These are phyloP conservation scores for Artibeus jamaicensis DNA, from an alignment of 2,797 vertebrate species.

Conservation along the genomic window DNA sequence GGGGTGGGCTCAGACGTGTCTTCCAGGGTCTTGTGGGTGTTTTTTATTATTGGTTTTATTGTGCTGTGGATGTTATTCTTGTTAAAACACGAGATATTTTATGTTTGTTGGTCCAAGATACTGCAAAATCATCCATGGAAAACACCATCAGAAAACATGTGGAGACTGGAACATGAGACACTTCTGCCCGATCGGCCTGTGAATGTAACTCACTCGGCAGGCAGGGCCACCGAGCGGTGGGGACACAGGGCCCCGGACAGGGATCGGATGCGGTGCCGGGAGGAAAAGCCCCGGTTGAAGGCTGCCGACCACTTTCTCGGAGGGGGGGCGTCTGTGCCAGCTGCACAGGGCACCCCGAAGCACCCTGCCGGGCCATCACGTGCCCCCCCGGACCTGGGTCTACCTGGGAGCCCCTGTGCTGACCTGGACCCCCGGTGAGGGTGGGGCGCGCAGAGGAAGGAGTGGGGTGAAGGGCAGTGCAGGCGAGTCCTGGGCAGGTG, in stretches of 20 bases:
- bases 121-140: background rate
- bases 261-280: too few relatives aligned
- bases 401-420: background rate
- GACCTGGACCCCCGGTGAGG: too few relatives aligned
- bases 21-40: background rate
- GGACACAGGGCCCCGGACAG: too few relatives aligned
- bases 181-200: background rate
- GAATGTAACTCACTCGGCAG: background rate
- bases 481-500: background rate
- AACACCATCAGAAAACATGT: background rate
- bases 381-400: background rate
- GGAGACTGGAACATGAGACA: background rate
- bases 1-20: background rate
- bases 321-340: background rate
- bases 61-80: background rate
- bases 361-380: background rate
- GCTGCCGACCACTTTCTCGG: rapidly evolving
- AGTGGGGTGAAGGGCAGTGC: background rate
- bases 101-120: background rate
- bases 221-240: background rate
- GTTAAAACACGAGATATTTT: background rate
- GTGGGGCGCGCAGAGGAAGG: rapidly evolving
- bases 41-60: background rate
- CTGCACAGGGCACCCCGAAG: rapidly evolving
- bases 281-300: background rate